phyloP scores from a whole-genome alignment of 2,113 vertebrate species.

The Corvus hawaiiensis region DNA sequence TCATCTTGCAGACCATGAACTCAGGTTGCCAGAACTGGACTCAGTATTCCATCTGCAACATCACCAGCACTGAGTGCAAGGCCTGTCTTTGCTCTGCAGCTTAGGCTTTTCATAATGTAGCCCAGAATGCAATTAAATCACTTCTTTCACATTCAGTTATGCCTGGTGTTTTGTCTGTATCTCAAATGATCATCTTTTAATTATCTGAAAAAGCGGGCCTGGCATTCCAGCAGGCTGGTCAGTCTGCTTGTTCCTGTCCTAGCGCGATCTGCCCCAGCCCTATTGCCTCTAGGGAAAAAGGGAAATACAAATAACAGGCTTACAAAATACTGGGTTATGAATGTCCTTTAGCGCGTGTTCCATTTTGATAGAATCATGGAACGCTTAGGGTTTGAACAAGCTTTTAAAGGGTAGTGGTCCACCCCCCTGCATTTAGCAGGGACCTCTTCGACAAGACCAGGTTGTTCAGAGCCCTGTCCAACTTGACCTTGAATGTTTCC shows the following conservation, averaged over 20 bases:
- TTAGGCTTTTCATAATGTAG: background rate
- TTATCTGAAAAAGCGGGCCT: background rate
- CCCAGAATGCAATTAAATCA: background rate
- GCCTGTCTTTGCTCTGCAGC: background rate
- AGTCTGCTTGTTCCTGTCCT: background rate
- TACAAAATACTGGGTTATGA: background rate
- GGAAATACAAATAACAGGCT: background rate
- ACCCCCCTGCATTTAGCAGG: background rate
- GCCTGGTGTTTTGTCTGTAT: background rate
- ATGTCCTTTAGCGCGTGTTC: background rate
- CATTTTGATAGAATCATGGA: background rate
- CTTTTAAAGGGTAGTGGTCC: background rate
- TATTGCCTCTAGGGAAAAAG: background rate
- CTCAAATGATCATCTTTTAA: background rate
- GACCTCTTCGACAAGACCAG: background rate
- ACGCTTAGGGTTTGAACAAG: background rate
- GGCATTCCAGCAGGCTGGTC: background rate
- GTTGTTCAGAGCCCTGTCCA: background rate
- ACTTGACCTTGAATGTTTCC: background rate
- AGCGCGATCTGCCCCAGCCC: background rate
- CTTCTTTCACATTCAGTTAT: background rate
- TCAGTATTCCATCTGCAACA: background rate
- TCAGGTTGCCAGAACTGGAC: background rate
- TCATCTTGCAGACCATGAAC: background rate
- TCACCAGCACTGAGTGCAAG: background rate